Evolutionary conservation across 1,140 invertebrate species (phyloP).

Genomic region (Zaprionus ornatus): DNA sequence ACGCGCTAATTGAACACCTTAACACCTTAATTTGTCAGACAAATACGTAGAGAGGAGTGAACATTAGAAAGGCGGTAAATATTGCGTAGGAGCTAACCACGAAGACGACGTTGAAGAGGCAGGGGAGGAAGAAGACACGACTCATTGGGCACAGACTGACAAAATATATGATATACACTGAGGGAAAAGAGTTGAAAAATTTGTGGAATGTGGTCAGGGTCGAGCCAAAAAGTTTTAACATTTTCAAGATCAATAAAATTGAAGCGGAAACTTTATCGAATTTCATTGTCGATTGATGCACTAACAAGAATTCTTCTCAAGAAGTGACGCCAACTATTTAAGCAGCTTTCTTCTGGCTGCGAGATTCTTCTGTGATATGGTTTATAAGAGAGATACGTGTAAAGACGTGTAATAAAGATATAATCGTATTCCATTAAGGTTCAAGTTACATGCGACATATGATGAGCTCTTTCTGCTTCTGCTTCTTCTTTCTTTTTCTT

Average conservation of each 20-base stretch:
- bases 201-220: too few species aligned
- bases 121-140: neutral
- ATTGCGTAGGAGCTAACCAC: conserved; percentile 11
- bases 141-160: neutral
- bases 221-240: too few species aligned
- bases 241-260: too few species aligned
- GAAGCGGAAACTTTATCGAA: neutral
- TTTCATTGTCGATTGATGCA: neutral
- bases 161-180: neutral
- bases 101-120: too few species aligned
- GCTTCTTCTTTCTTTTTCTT: neutral
- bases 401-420: neutral
- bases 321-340: too few species aligned
- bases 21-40: conserved; percentile 13
- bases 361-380: too few species aligned
- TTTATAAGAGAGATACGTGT: neutral
- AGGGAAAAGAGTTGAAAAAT: neutral
- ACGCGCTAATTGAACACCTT: conserved; percentile 14
- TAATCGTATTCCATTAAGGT: neutral
- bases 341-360: neutral
- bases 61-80: conserved; percentile 5
- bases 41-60: neutral
- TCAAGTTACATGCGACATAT: neutral
- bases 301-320: neutral
- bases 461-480: neutral